These are phyloP conservation scores for Trachelipus rathkii DNA, from an alignment of 1,140 invertebrate species.

Conservation along the genomic window DNA sequence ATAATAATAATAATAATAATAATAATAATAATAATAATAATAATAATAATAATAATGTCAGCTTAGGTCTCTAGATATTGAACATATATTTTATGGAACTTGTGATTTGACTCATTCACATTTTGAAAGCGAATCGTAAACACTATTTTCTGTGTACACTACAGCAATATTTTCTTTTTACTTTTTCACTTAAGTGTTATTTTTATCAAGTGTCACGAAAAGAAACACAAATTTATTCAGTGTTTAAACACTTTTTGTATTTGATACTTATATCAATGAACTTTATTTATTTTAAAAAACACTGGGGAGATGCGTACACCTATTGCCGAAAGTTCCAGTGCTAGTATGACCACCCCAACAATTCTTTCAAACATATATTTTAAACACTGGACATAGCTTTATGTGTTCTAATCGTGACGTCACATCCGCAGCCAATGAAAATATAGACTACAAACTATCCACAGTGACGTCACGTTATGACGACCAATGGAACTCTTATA, in stretches of 20 bases:
- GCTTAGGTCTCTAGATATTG: too few relatives aligned
- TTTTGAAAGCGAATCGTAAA: neutral
- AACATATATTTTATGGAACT: too few relatives aligned
- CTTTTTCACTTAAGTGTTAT: neutral
- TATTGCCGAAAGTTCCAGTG: neutral
- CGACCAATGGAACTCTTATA: neutral
- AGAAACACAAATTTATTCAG: neutral
- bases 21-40: too few relatives aligned
- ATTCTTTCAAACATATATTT: slow-evolving; percentile 2
- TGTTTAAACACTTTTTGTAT: neutral
- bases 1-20: neutral
- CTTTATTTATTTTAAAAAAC: neutral
- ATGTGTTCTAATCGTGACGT: neutral
- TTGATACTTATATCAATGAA: neutral
- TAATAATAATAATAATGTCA: too few relatives aligned
- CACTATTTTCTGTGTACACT: neutral
- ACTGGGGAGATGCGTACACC: neutral
- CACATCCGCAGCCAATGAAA: neutral
- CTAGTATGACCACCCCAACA: neutral
- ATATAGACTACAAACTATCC: neutral
- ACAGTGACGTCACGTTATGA: neutral
- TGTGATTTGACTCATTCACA: neutral
- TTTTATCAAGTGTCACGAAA: neutral
- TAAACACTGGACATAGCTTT: neutral
- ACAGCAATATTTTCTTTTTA: neutral